A percentile compares a stretch with the other conserved stretches of the same genome.
Conservation (phyloP, 1,140 invertebrate genomes). For the Dendrolimus kikuchii region DNA sequence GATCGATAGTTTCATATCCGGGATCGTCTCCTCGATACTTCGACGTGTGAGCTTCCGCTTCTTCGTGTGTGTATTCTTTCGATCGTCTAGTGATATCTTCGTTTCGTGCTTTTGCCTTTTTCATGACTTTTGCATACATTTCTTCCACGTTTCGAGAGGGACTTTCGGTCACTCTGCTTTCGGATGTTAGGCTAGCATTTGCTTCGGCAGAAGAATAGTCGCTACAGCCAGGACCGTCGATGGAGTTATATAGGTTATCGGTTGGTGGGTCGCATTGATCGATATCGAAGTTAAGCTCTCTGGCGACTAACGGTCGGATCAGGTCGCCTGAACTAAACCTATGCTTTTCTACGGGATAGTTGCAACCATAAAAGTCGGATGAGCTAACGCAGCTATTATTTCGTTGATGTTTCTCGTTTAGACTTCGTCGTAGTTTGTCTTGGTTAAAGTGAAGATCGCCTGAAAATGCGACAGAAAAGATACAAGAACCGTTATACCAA, state of each 20-base stretch:
- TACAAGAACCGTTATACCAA: too few species aligned
- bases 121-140: slow-evolving; percentile 90
- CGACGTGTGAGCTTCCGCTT: slow-evolving; percentile 20
- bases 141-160: slow-evolving; percentile 82
- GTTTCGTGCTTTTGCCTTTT: slow-evolving; percentile 72
- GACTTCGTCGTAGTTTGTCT: slow-evolving; percentile 65
- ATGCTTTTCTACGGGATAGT: slow-evolving; percentile 70
- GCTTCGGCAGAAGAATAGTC: slow-evolving; percentile 55
- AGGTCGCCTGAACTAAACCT: slow-evolving; percentile 65
- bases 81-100: slow-evolving; percentile 34
- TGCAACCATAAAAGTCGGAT: slow-evolving; percentile 70
- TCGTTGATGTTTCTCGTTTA: slow-evolving; percentile 70
- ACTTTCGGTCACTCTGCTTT: slow-evolving; percentile 76
- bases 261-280: slow-evolving; percentile 37
- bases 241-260: slow-evolving; percentile 66
- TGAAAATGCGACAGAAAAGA: slow-evolving; percentile 13
- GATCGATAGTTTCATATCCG: slow-evolving; percentile 67
- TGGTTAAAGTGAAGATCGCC: slow-evolving; percentile 65
- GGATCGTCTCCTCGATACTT: slow-evolving; percentile 63
- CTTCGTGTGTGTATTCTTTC: slow-evolving; percentile 32
- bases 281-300: slow-evolving; percentile 61
- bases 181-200: slow-evolving; percentile 41
- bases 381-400: slow-evolving; percentile 71
- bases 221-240: slow-evolving; percentile 47
- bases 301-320: slow-evolving; percentile 57